Conservation (phyloP, 2,888 invertebrate genomes). For the Drosophila algonquin region DNA sequence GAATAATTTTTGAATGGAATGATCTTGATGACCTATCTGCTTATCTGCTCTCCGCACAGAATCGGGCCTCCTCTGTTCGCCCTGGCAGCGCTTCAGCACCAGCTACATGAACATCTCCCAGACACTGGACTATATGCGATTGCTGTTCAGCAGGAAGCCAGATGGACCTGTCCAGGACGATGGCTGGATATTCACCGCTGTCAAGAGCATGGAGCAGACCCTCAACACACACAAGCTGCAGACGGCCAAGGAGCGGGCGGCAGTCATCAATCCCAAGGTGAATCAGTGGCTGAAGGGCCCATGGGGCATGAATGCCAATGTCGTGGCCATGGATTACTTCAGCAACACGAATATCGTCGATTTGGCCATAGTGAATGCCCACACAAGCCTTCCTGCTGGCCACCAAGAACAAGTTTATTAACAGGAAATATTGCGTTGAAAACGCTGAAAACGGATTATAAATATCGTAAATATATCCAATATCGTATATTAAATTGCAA, state of each 20-base stretch:
- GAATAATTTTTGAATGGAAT: no score
- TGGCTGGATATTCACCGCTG: slow-evolving; percentile 82
- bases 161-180: slow-evolving; percentile 78
- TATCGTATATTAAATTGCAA: not conserved
- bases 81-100: slow-evolving; percentile 81
- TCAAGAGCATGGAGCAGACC: slow-evolving; percentile 80
- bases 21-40: not conserved
- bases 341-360: slow-evolving; percentile 89
- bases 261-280: slow-evolving; percentile 87
- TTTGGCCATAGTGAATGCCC: slow-evolving; percentile 85
- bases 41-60: slow-evolving; percentile 57
- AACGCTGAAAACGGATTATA: not conserved
- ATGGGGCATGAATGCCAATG: slow-evolving; percentile 89
- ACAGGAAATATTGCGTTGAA: slow-evolving; percentile 67
- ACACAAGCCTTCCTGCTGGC: slow-evolving; percentile 79
- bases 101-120: slow-evolving; percentile 80
- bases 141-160: slow-evolving; percentile 80
- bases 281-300: slow-evolving; percentile 88
- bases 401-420: slow-evolving; percentile 71
- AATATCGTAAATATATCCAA: not conserved
- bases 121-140: slow-evolving; percentile 80
- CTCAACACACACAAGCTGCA: slow-evolving; percentile 75
- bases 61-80: slow-evolving; percentile 78
- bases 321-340: slow-evolving; percentile 90
- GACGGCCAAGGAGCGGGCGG: slow-evolving; percentile 80